Evolutionary conservation across 2,113 vertebrate species (phyloP).

Genomic region (Mandrillus leucophaeus): DNA sequence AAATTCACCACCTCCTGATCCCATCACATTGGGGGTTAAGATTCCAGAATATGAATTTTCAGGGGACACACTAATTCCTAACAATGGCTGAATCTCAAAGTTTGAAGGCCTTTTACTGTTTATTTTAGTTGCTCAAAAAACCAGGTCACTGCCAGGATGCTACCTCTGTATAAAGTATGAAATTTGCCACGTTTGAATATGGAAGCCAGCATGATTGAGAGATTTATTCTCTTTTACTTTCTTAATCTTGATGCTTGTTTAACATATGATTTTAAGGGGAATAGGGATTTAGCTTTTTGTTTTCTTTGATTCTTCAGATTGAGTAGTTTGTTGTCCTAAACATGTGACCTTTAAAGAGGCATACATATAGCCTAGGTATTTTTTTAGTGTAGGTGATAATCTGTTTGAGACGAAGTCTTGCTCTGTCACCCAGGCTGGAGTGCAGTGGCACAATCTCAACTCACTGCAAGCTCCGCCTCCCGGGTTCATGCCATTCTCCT

Average conservation of each 20-base stretch:
- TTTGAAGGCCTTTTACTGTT: background rate
- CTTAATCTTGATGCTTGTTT: background rate
- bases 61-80: background rate
- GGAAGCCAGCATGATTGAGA: background rate
- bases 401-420: background rate
- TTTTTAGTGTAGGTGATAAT: background rate
- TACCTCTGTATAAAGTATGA: background rate
- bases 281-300: slow-evolving; percentile 1
- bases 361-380: background rate
- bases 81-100: background rate
- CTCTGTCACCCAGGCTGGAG: no score
- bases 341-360: background rate
- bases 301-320: background rate
- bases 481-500: no score
- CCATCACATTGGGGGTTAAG: no score
- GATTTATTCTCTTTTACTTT: background rate
- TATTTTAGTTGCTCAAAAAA: background rate
- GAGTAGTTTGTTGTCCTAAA: background rate
- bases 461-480: no score
- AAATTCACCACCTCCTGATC: no score
- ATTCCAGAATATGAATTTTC: no score
- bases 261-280: background rate
- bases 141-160: background rate
- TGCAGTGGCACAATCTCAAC: no score
- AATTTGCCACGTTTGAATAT: background rate